Conservation (phyloP, 37 sponge, comb jelly and placozoan species). For the Geodia barretti region DNA sequence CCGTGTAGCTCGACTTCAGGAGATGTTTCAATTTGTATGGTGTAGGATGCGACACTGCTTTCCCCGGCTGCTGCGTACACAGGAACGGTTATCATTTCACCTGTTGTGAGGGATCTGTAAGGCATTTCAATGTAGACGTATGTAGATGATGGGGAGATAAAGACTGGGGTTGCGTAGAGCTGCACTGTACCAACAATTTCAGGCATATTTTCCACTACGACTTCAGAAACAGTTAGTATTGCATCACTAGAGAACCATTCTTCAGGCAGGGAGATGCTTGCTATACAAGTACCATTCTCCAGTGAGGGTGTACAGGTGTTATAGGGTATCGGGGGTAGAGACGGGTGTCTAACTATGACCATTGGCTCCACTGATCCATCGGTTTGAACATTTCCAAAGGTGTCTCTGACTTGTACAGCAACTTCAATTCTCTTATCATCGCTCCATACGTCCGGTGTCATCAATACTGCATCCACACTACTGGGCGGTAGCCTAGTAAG, state of each 20-base stretch:
- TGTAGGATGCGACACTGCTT: slow-evolving; percentile 35
- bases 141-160: not conserved
- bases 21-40: slow-evolving; percentile 7
- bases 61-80: slow-evolving; percentile 40
- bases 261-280: slow-evolving; percentile 33
- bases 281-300: slow-evolving; percentile 43
- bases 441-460: slow-evolving; percentile 40
- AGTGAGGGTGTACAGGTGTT: not conserved
- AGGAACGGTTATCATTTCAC: slow-evolving; percentile 19
- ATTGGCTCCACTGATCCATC: not conserved
- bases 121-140: slow-evolving; percentile 56
- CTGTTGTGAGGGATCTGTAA: slow-evolving; percentile 12
- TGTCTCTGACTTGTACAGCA: slow-evolving; percentile 71
- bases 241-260: slow-evolving; percentile 33
- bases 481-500: not conserved
- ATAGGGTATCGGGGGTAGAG: not conserved
- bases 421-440: slow-evolving; percentile 41
- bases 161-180: slow-evolving; percentile 10
- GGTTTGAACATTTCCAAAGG: slow-evolving; percentile 19
- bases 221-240: slow-evolving; percentile 10
- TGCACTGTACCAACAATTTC: slow-evolving; percentile 7
- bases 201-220: not conserved
- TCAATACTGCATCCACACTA: slow-evolving; percentile 31
- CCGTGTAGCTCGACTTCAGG: not conserved
- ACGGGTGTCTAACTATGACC: slow-evolving; percentile 16